Percentiles rank a stretch among this genome's conserved stretches.
Conservation (phyloP, 2,888 invertebrate species). For the Lasioglossum malachurum region DNA sequence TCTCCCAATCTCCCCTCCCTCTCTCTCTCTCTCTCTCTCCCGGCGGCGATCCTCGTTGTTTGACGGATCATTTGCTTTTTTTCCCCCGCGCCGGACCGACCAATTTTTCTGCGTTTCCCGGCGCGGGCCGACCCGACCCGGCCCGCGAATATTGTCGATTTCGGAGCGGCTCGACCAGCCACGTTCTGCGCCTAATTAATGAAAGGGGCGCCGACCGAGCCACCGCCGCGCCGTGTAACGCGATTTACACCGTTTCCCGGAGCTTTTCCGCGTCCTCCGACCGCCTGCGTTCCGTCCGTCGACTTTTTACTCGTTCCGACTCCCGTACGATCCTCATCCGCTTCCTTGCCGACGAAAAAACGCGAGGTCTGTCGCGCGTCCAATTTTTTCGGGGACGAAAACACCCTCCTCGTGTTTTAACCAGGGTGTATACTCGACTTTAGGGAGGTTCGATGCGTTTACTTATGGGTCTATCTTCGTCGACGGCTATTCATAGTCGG, state of each 20-base stretch:
- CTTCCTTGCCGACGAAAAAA: slow-evolving; percentile 27
- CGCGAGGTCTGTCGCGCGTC: slow-evolving; percentile 41
- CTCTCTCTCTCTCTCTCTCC: background rate
- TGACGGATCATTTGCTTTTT: slow-evolving; percentile 42
- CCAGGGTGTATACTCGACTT: background rate
- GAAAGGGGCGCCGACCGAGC: slow-evolving; percentile 27
- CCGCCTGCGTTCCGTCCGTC: slow-evolving; percentile 8
- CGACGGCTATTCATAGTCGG: background rate
- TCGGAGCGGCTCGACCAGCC: slow-evolving; percentile 4
- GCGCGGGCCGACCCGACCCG: background rate
- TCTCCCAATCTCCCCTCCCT: background rate
- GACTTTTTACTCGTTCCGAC: slow-evolving; percentile 24
- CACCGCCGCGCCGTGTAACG: slow-evolving; percentile 1
- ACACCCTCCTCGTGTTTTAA: background rate
- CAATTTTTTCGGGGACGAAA: background rate
- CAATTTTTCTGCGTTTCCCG: slow-evolving; percentile 17
- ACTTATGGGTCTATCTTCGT: background rate
- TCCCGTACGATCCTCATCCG: background rate
- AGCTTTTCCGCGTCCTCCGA: background rate
- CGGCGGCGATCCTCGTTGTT: slow-evolving; percentile 29
- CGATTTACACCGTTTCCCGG: slow-evolving; percentile 14
- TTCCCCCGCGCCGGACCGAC: background rate
- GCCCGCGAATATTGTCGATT: slow-evolving; percentile 52
- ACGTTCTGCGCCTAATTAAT: slow-evolving; percentile 47
- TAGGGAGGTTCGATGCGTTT: background rate